Conservation (phyloP, 1,140 invertebrate species). For the Nasonia longicornis region DNA sequence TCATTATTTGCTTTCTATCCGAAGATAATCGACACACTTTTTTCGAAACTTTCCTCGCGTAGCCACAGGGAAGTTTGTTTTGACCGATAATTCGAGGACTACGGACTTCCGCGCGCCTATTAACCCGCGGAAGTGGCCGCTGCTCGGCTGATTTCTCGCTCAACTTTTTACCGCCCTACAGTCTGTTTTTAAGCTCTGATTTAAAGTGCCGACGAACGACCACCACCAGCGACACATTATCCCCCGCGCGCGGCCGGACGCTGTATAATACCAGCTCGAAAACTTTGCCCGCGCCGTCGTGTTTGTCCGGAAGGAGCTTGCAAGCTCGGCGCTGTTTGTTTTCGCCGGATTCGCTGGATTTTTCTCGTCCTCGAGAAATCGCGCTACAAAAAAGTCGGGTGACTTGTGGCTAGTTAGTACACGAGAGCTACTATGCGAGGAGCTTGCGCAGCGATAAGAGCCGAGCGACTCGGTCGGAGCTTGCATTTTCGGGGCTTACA, state of each 20-base stretch:
- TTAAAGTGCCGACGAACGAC: background rate
- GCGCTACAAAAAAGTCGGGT: background rate
- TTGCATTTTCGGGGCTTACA: slow-evolving; percentile 21
- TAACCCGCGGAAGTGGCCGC: background rate
- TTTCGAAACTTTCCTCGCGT: background rate
- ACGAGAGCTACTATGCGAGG: background rate
- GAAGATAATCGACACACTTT: background rate
- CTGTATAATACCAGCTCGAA: background rate
- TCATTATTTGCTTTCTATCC: background rate
- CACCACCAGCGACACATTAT: background rate
- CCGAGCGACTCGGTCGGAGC: background rate
- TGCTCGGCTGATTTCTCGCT: slow-evolving; percentile 12
- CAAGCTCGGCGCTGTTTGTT: background rate
- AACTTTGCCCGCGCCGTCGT: background rate
- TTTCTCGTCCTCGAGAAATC: background rate
- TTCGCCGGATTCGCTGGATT: background rate
- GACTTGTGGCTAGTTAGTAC: background rate
- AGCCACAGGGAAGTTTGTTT: background rate
- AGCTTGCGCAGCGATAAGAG: slow-evolving; percentile 20
- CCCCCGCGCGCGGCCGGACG: background rate
- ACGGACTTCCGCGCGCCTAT: background rate
- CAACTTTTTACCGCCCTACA: background rate
- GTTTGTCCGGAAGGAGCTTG: background rate
- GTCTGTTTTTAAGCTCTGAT: slow-evolving; percentile 20
- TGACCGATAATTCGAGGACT: background rate